These are phyloP conservation scores for Megatriorchis doriae DNA, from an alignment of 2,113 vertebrate species.

Conservation along the genomic window DNA sequence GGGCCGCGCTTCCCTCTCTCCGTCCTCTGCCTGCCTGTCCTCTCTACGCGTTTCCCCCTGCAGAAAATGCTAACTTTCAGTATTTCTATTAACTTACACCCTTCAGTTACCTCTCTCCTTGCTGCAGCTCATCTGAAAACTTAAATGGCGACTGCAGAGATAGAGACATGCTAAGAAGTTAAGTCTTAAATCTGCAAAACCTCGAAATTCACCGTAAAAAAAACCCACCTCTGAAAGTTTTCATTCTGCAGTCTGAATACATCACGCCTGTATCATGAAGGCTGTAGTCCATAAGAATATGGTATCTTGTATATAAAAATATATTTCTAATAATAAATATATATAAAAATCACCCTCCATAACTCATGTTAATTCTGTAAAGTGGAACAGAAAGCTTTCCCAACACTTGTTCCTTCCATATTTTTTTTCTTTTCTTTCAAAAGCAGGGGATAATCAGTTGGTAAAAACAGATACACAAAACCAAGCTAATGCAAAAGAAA, in stretches of 20 bases:
- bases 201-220: rapidly evolving
- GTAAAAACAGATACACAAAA: neutral
- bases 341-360: neutral
- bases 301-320: neutral
- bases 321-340: neutral
- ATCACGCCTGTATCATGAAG: rapidly evolving
- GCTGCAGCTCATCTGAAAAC: too few species aligned
- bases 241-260: rapidly evolving
- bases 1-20: too few species aligned
- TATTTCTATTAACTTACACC: neutral
- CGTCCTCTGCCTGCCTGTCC: neutral
- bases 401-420: neutral
- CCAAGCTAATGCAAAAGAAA: rapidly evolving
- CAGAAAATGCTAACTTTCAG: neutral
- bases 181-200: neutral
- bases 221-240: rapidly evolving
- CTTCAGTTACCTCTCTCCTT: rapidly evolving
- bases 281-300: rapidly evolving
- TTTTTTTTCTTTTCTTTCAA: neutral
- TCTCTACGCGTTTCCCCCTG: rapidly evolving
- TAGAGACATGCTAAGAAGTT: too few species aligned
- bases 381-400: neutral
- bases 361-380: rapidly evolving
- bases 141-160: rapidly evolving
- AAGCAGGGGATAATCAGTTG: neutral